These are phyloP conservation scores for Pongo pygmaeus DNA, from an alignment of 2,113 vertebrate genomes.

Conservation along the genomic window DNA sequence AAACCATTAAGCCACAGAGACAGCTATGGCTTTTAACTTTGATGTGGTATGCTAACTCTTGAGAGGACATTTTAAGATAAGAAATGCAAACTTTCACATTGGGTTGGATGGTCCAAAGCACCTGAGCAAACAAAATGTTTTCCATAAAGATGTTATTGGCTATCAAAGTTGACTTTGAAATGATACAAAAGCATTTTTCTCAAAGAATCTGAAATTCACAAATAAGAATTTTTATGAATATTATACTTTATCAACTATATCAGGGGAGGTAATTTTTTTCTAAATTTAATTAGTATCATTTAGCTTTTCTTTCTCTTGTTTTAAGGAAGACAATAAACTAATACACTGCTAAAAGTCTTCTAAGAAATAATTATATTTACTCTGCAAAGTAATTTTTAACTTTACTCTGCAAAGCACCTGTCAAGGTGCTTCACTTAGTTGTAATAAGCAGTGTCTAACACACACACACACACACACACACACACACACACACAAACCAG, in stretches of 20 bases:
- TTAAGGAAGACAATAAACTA: background rate
- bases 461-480: background rate
- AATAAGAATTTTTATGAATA: background rate
- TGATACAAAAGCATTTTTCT: background rate
- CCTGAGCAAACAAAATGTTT: slow-evolving; percentile 45
- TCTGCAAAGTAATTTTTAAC: background rate
- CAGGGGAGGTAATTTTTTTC: background rate
- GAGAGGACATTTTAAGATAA: slow-evolving; percentile 36
- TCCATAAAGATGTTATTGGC: background rate
- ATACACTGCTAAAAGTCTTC: background rate
- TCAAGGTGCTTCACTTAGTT: background rate
- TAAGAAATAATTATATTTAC: background rate
- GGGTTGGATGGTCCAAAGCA: background rate
- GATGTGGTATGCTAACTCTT: background rate
- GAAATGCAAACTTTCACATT: background rate
- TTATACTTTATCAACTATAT: background rate
- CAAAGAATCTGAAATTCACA: background rate
- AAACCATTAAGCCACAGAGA: slow-evolving; percentile 15
- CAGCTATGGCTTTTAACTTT: background rate
- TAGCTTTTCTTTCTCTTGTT: background rate
- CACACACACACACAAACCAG: background rate
- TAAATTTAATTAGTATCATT: background rate
- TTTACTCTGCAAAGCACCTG: background rate
- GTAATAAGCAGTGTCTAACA: background rate
- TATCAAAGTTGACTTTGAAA: background rate